Evolutionary conservation across 2,113 vertebrate species (phyloP), one percentile per base, ranked within the genome.

Genomic region (Vanacampus margaritifer): DNA sequence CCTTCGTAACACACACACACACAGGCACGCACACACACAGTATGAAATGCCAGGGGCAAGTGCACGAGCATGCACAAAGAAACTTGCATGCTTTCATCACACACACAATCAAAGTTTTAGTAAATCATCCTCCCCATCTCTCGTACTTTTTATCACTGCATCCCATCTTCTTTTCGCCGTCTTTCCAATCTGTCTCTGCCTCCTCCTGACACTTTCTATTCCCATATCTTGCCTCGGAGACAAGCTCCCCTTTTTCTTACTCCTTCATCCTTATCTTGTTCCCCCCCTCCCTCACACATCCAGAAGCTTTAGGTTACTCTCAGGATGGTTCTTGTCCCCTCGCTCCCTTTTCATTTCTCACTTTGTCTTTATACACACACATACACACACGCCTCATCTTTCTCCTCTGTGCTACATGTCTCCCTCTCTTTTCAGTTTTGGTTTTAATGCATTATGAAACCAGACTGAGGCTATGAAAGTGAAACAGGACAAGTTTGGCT

Each of bases 391-490:
- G 17, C 64, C 72, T 48, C 66, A 39, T 73, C 60, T 64, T 67
- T 68, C 60, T 74, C 72, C 79, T 65, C 71, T 64, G 35, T 71
- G 51, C 64, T 54, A 57, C 69, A 65, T 60, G 68, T 70, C 72
- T 82, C 72, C 64, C 67, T 74, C 76, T 75, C 85, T 84, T 86
- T 79, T 87, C 84, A 83, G 82, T 45, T 63, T 86, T 88, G 79
- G 83, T 80, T 89, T 87, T 89, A 90, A 89, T 89, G 88, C 83
- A 85, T 88, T 89, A 88, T 89, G 86, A 90, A 89, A 89, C 88
- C 84, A 84, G 89, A 89, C 86, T 85, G 74, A 46, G 89, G 87
- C 86, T 85, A 90, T 86, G 81, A 82, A 84, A 86, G 82, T 78
- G 79, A 88, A 81, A 87, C 81, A 79, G 83, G 79, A 85, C 80